These are phyloP conservation scores for Zygogramma bicolorata DNA, from an alignment of 2,888 invertebrate genomes.

Conservation along the genomic window DNA sequence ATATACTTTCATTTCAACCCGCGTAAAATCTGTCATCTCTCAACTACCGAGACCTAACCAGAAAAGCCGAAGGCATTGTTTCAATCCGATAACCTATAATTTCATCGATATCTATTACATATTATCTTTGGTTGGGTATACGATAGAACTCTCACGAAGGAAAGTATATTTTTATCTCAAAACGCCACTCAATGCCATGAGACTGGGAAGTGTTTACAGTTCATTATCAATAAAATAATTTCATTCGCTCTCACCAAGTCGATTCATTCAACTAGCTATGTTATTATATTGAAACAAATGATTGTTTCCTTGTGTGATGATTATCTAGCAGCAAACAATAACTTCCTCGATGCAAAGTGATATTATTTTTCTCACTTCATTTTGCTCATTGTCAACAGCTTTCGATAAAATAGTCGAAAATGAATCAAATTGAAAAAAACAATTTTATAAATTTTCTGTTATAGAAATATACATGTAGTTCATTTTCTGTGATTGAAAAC, in stretches of 20 bases:
- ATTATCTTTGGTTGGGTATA: background rate
- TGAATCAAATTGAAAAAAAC: too few species aligned
- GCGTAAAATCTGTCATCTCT: background rate
- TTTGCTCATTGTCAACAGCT: too few species aligned
- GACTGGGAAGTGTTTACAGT: background rate
- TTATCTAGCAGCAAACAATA: too few species aligned
- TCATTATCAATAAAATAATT: background rate
- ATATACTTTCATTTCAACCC: too few species aligned
- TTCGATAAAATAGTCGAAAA: too few species aligned
- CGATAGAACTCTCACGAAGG: background rate
- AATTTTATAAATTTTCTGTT: too few species aligned
- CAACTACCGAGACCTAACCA: background rate
- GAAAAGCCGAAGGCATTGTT: background rate
- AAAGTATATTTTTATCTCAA: background rate
- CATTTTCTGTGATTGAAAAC: too few species aligned
- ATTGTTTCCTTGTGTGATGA: background rate
- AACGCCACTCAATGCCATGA: background rate
- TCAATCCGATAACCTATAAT: background rate
- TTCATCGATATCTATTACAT: background rate
- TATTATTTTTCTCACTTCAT: too few species aligned
- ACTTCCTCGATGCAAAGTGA: too few species aligned
- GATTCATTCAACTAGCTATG: too few species aligned
- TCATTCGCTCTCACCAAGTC: background rate
- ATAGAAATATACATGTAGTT: too few species aligned
- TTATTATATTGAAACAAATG: background rate